Conservation (phyloP, 2,797 vertebrate genomes). For the Neomorphus geoffroyi region DNA sequence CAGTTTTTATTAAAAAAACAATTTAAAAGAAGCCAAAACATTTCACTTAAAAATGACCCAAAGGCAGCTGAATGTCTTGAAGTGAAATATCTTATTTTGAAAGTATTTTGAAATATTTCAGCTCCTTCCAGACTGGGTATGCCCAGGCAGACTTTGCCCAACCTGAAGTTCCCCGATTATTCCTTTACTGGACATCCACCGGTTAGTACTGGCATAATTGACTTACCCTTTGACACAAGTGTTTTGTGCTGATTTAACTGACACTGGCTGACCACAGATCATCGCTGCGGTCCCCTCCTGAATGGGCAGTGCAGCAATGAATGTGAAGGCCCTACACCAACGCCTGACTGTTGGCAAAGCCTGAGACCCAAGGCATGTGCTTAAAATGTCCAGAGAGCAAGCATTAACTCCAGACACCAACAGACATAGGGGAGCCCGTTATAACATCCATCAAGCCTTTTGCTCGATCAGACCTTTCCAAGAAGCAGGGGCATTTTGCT, state of each 20-base stretch:
- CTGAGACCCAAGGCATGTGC: fast-evolving
- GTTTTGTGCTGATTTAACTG: neutral
- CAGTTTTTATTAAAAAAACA: neutral
- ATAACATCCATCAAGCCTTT: neutral
- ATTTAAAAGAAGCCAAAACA: neutral
- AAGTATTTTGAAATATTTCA: neutral
- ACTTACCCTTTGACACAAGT: neutral
- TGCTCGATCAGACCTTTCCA: neutral
- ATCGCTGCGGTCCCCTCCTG: neutral
- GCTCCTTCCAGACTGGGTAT: neutral
- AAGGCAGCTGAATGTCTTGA: neutral
- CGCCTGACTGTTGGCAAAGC: neutral
- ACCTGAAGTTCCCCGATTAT: neutral
- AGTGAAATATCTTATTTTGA: neutral
- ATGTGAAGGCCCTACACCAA: neutral
- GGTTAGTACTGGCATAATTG: neutral
- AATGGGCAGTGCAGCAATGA: neutral
- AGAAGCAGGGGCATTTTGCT: neutral
- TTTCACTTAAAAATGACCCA: neutral
- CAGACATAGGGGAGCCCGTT: neutral
- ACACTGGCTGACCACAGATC: neutral
- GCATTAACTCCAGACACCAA: neutral
- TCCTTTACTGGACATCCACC: neutral
- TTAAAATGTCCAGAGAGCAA: neutral
- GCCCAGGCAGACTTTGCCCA: neutral